phyloP scores from a whole-genome alignment of 2,888 invertebrate species.

The Ochropleura leucogaster region DNA sequence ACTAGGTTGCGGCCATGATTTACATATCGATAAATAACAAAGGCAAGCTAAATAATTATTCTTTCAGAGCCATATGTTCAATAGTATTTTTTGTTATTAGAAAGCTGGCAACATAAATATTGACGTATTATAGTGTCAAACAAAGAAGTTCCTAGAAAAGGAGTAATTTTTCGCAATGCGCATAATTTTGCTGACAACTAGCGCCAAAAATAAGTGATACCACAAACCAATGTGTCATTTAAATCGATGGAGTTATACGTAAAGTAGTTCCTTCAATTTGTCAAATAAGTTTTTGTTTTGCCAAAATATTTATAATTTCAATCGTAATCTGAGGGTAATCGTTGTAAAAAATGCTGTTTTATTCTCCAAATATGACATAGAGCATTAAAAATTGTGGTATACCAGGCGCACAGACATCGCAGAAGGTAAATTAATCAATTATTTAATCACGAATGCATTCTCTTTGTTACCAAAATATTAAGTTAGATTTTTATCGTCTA shows the following conservation, averaged over 20 bases:
- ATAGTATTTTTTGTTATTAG: neutral
- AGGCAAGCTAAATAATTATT: neutral
- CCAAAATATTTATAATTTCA: constrained; percentile 50
- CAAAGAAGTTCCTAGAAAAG: constrained; percentile 14
- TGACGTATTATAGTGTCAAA: constrained; percentile 49
- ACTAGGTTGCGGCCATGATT: neutral
- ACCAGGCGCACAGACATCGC: constrained; percentile 50
- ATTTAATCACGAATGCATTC: constrained; percentile 14
- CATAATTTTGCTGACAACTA: constrained; percentile 21
- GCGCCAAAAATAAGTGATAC: constrained; percentile 34
- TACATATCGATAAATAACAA: neutral
- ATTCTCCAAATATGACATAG: constrained; percentile 70
- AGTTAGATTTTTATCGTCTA: constrained; percentile 39
- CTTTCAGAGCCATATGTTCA: neutral
- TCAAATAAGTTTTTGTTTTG: constrained; percentile 53
- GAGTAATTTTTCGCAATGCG: neutral
- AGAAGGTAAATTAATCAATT: constrained; percentile 64
- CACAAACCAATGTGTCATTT: neutral
- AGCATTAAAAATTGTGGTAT: constrained; percentile 52
- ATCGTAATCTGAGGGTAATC: constrained; percentile 73
- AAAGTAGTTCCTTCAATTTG: constrained; percentile 53
- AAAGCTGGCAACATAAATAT: constrained; percentile 49
- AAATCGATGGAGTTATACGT: constrained; percentile 31
- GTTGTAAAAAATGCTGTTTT: constrained; percentile 59
- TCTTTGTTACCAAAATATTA: constrained; percentile 56